Evolutionary conservation across 2,113 vertebrate genomes (phyloP), one percentile per base, ranked within the genome.

Genomic region (Notarius lentiginosus): DNA sequence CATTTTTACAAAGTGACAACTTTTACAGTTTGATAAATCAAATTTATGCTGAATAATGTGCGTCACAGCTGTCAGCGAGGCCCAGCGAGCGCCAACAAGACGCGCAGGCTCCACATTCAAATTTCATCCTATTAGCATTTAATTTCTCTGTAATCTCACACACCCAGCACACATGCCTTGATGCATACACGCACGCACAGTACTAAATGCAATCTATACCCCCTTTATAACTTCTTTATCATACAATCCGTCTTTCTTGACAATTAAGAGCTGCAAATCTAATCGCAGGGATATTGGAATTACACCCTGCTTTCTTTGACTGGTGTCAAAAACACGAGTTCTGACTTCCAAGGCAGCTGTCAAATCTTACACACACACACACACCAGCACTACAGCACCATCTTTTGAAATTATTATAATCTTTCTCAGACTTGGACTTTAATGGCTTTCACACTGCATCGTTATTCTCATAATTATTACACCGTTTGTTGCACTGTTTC

Each of bases 121-220:
- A 95, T 95, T 92, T 93, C 91, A 93, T 95, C 92, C 94, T 94
- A 95, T 95, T 95, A 95, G 94, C 94, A 95, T 96, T 96, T 95
- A 94, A 95, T 95, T 95, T 92, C 92, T 93, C 91, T 95, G 91
- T 95, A 95, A 95, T 93, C 92, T 90, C 93, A 94, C 90, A 93
- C 82, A 85, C 91, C 85, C 76, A 24, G 68, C 80, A 82, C 81
- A 84, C 81, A 73, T 82, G 49, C 65, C 63, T 66, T n/a, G 73
- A 56, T 56, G 47, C 79, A 81, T 27, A 77, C 72, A 84, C 82
- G 75, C 76, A 76, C 73, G 58, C 82, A 60, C 79, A 51, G 58
- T 91, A 88, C 88, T 0, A 87, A 92, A 92, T 91, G 94, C 93
- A 94, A 94, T 94, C 93, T 92, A 86, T 73, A 49, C 58, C 66